Evolutionary conservation across 2,888 invertebrate genomes (phyloP), one percentile per base, ranked within the genome.

Genomic region (Carcina quercana): DNA sequence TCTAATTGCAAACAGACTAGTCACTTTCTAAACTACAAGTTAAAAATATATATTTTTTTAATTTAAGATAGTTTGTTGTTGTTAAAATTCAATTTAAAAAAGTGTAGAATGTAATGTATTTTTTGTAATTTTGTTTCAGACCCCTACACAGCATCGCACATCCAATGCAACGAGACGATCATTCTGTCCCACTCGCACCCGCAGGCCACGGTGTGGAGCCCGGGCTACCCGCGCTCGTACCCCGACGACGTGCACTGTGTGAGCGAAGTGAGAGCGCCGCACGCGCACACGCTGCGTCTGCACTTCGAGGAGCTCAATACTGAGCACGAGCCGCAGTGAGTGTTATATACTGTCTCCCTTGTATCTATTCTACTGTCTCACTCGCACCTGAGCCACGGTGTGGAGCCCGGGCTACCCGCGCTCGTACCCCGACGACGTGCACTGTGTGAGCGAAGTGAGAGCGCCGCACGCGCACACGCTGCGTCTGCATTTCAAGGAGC

Each of bases 341-440:
- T 87, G 17, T 12, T 13, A 28, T 28, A 21, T n/a, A 17, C 7
- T n/a, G n/a, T n/a, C n/a, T n/a, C n/a, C n/a, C n/a, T n/a, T n/a
- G n/a, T n/a, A n/a, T n/a, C n/a, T n/a, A n/a, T n/a, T n/a, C n/a
- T 82, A 11, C 71, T 94, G 47, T 87, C 88, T 3, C 86, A 87
- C 50, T 87, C 88, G 40, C 88, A 89, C 58, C 88, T 90, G 1
- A 85, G 87, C 88, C 1, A 84, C 87, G 0, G 79, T 93, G n/a
- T 88, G 90, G 29, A 93, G 93, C 59, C 95, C 95, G 2, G 91
- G 90, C 21, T 95, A 92, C 67, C 95, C 95, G 0, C 85, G 88
- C 10, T 87, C 88, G 11, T 95, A 95, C 74, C 91, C 91, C 0
- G 90, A 92, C 56, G 91, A 91, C 60, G 87, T 89, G 24, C 86